These are phyloP conservation scores for Acanthis flammea DNA, from an alignment of 2,797 vertebrate genomes.

Conservation along the genomic window DNA sequence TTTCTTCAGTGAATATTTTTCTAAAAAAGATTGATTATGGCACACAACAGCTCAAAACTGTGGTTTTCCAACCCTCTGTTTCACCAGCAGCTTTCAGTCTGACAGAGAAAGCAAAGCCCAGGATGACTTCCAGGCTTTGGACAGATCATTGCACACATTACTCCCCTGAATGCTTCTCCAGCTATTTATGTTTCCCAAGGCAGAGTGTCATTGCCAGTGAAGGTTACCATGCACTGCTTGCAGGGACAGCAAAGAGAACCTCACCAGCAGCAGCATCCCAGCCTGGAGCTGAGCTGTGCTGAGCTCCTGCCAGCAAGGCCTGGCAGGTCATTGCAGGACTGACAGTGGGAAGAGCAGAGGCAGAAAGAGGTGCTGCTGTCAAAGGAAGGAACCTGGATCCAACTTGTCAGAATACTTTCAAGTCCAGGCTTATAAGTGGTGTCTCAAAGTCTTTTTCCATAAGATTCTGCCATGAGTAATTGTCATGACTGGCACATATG, in stretches of 20 bases:
- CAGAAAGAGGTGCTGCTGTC: neutral
- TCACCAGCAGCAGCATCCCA: neutral
- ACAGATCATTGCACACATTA: neutral
- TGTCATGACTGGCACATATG: neutral
- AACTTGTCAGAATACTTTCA: neutral
- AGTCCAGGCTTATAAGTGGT: neutral
- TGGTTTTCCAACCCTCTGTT: neutral
- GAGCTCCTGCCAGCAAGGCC: neutral
- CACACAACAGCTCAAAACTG: neutral
- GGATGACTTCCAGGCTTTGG: neutral
- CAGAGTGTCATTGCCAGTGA: neutral
- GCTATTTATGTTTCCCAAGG: neutral
- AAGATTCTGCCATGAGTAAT: neutral
- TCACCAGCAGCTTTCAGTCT: neutral
- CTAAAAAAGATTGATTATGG: neutral
- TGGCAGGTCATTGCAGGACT: neutral
- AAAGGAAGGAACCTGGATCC: neutral
- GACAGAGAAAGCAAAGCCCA: neutral
- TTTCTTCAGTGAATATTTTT: neutral
- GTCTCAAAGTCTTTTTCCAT: neutral
- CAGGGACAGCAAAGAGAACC: neutral
- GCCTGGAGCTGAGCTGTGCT: neutral
- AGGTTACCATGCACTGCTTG: neutral
- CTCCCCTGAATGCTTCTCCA: neutral
- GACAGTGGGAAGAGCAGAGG: neutral